Conservation (phyloP, 2,113 vertebrate genomes). For the Protobothrops mucrosquamatus region DNA sequence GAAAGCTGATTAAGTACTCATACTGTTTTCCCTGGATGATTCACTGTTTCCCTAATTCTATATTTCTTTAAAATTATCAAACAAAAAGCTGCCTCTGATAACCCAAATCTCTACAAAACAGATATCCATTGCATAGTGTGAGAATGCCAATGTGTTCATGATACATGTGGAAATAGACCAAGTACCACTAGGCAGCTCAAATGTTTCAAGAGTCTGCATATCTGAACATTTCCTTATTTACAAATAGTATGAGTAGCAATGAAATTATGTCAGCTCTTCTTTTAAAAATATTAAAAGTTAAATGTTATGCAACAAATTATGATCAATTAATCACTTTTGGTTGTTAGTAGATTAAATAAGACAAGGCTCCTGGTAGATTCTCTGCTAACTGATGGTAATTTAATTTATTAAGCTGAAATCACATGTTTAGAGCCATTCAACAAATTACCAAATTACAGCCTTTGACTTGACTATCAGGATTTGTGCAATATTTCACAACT, state of each 20-base stretch:
- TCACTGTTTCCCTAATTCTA: background rate
- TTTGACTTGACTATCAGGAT: constrained; percentile 64
- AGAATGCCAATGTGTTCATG: background rate
- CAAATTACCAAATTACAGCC: constrained; percentile 73
- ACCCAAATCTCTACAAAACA: background rate
- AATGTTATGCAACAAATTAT: constrained; percentile 42
- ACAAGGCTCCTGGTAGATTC: constrained; percentile 65
- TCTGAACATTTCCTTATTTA: background rate
- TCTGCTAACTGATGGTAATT: constrained; percentile 70
- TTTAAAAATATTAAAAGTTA: constrained; percentile 42
- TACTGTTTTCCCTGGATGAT: background rate
- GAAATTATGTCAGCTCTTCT: background rate
- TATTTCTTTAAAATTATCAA: background rate
- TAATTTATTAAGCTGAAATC: constrained; percentile 74
- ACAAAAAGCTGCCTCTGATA: background rate
- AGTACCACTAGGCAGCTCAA: background rate
- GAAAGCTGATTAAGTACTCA: background rate
- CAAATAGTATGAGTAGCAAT: constrained; percentile 12
- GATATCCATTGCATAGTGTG: background rate
- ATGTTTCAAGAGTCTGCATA: background rate
- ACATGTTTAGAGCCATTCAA: constrained; percentile 74
- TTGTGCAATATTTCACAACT: constrained; percentile 70
- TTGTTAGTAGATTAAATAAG: constrained; percentile 61
- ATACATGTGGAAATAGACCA: background rate
- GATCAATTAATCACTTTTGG: constrained; percentile 51